Percentiles rank a stretch among this genome's conserved stretches.
Evolutionary conservation across 2,888 invertebrate genomes (phyloP).

Genomic region (Pinctada fucata): DNA sequence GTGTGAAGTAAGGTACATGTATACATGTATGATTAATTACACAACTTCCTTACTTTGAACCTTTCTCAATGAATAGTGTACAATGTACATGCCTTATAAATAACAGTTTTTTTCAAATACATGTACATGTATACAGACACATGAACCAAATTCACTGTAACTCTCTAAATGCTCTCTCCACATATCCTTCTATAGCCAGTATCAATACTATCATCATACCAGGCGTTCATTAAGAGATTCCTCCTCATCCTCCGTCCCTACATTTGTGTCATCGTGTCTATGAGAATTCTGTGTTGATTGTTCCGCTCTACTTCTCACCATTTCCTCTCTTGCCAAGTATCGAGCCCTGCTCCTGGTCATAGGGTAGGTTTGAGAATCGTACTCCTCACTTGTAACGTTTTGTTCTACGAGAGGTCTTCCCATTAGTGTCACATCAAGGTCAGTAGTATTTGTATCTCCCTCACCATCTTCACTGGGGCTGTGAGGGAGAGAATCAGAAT

Average conservation of each 20-base stretch:
- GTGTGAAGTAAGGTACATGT: too few species aligned
- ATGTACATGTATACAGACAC: too few species aligned
- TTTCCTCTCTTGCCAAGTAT: neutral
- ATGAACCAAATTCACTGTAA: neutral
- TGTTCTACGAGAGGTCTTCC: neutral
- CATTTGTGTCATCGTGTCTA: neutral
- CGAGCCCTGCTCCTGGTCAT: neutral
- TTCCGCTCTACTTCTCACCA: neutral
- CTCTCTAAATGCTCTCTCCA: neutral
- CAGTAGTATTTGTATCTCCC: neutral
- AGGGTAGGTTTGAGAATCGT: neutral
- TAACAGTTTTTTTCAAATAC: too few species aligned
- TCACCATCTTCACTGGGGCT: too few species aligned
- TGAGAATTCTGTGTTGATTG: neutral
- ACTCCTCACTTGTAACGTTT: neutral
- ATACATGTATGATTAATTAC: too few species aligned
- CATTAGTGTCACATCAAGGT: too few species aligned
- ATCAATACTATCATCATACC: neutral
- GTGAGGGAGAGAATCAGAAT: neutral
- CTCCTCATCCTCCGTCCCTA: neutral
- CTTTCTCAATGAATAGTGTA: too few species aligned
- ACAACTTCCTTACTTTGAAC: too few species aligned
- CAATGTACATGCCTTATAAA: too few species aligned
- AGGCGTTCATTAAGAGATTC: neutral
- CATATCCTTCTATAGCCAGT: neutral